Base-by-base conservation (phyloP, 2,797 vertebrate genomes). In the Centroberyx gerrardi region DNA sequence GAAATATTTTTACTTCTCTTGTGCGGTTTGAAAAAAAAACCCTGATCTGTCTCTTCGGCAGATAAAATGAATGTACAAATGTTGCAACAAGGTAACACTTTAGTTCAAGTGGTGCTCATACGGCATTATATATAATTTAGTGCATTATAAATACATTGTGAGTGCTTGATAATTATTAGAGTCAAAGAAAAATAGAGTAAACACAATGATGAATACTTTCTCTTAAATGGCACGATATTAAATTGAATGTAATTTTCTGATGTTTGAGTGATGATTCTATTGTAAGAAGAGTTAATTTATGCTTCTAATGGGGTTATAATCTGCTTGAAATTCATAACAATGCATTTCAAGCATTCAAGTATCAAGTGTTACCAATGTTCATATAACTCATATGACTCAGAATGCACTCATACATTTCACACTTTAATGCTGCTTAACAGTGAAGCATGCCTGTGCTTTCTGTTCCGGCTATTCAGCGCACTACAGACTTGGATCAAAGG, bases 21-120 rank as follows among this genome's bases (percentile, higher is more conserved):
- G 62, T 62, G 63, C 49, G n/a, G 33, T 42, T 15, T 59, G 51
- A 12, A 9, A 52, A 55, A 58, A 51, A 71, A 4, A 15, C 33
- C 33, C 33, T 36, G 33, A 3, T 36, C 6, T 8, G 33, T 36
- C 63, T 54, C 44, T 51, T 58, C 28, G 59, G 56, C 0, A 62
- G 64, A 55, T 69, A 54, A 68, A 74, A 72, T 58, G 65, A 79
- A 63, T 80, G 72, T 64, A 48, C 42, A 74, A 88, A 74, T 72
- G 82, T 65, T 58, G 51, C 33, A 5, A 36, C 33, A 5, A 36
- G 66, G 72, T n/a, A 49, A 69, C 73, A 58, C 76, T 78, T 70
- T 18, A 42, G 44, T 62, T 59, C 40, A 68, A 82, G 78, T 67
- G 71, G 49, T 67, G 80, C 81, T 73, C 5, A 1, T 29, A 36